Percentiles rank a stretch among this genome's conserved stretches.
These are phyloP conservation scores for Procapra przewalskii DNA, from an alignment of 2,113 vertebrate genomes.

Conservation along the genomic window DNA sequence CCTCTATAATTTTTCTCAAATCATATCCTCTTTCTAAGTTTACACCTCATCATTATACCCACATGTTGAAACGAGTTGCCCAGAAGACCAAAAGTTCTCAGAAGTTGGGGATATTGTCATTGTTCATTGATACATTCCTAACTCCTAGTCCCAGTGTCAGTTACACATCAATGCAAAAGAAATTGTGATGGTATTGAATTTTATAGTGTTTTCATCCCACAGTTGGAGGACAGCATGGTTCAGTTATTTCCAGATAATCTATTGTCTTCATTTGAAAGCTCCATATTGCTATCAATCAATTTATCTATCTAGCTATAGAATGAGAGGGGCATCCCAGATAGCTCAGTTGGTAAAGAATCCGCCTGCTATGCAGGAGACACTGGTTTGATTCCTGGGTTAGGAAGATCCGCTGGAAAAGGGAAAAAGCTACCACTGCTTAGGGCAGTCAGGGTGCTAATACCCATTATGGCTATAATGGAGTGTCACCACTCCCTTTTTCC, in stretches of 20 bases:
- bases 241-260: not conserved
- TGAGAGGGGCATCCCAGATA: not conserved
- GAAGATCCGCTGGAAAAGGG: not conserved
- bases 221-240: not conserved
- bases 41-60: not conserved
- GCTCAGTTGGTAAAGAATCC: not conserved
- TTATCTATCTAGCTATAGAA: not conserved
- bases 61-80: not conserved
- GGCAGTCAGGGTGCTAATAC: not conserved
- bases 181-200: not conserved
- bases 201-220: not conserved
- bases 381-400: not conserved
- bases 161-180: not conserved
- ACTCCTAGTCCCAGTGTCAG: not conserved
- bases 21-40: not conserved
- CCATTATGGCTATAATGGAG: fast-evolving
- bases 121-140: not conserved
- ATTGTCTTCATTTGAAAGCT: not conserved
- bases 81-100: not conserved
- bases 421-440: not conserved
- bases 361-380: not conserved
- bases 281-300: not conserved
- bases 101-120: not conserved
- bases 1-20: not conserved
- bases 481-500: not conserved